Conservation (phyloP, 2,888 invertebrate species). For the Cantharis rufa region DNA sequence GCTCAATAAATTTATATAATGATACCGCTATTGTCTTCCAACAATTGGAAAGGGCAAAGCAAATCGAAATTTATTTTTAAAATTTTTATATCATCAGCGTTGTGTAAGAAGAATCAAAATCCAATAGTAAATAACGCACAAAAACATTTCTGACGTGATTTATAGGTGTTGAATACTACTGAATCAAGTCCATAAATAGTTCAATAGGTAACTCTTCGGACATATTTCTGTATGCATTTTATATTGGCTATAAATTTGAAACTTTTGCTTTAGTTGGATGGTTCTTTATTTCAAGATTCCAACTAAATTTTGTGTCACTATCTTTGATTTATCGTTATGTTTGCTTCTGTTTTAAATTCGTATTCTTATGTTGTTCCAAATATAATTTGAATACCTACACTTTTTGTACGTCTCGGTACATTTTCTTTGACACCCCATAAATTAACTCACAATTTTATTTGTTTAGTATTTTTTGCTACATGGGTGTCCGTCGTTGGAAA, state of each 20-base stretch:
- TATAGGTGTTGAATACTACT: conserved; percentile 20
- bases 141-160: conserved; percentile 24
- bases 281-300: conserved; percentile 41
- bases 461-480: background rate
- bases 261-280: conserved; percentile 34
- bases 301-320: conserved; percentile 42
- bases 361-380: conserved; percentile 16
- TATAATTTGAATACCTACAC: conserved; percentile 21
- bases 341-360: conserved; percentile 39
- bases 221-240: conserved; percentile 36
- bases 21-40: background rate
- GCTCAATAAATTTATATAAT: background rate
- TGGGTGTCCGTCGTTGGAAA: background rate
- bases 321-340: conserved; percentile 45
- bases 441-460: conserved; percentile 3
- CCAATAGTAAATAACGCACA: conserved; percentile 25
- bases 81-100: background rate
- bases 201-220: conserved; percentile 31
- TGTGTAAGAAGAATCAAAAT: conserved; percentile 9
- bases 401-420: conserved; percentile 19
- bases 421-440: conserved; percentile 18
- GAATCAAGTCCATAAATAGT: conserved; percentile 32
- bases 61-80: background rate
- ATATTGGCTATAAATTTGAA: conserved; percentile 35
- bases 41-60: background rate